Conservation (phyloP, 53 echinoderm and acorn worm species). For the Arbacia lixula region DNA sequence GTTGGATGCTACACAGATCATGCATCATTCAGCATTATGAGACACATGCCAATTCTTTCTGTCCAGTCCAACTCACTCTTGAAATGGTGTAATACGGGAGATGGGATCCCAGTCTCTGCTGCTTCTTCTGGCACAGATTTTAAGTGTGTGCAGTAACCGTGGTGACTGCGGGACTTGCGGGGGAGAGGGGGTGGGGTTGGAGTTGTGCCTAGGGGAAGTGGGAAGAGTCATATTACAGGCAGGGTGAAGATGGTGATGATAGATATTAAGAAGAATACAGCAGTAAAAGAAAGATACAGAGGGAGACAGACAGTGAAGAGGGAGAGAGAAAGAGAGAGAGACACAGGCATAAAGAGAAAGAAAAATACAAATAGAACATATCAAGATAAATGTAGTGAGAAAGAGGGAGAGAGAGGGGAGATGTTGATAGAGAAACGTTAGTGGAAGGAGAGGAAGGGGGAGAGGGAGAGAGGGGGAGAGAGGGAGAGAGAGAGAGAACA, state of each 20-base stretch:
- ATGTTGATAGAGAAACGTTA: background rate
- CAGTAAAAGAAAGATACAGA: background rate
- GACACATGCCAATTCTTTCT: too few species aligned
- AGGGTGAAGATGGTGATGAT: background rate
- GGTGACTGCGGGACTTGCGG: conserved; percentile 63
- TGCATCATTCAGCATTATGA: too few species aligned
- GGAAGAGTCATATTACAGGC: background rate
- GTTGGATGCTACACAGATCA: too few species aligned
- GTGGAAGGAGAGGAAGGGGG: background rate
- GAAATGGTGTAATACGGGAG: conserved; percentile 36
- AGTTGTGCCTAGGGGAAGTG: conserved; percentile 1
- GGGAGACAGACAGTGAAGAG: background rate
- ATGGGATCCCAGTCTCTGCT: conserved; percentile 19
- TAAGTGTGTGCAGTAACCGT: conserved; percentile 56
- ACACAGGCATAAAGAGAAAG: background rate
- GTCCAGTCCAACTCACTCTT: conserved; percentile 50
- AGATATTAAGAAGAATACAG: background rate
- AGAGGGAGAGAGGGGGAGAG: background rate
- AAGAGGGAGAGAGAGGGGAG: background rate
- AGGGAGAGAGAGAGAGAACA: background rate
- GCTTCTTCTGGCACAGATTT: conserved; percentile 48
- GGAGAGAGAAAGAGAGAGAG: background rate
- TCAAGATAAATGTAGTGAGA: background rate
- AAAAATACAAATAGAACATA: background rate
- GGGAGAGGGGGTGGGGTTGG: conserved; percentile 51